Base-by-base conservation (phyloP, 2,797 vertebrate genomes). In the Amblyopsis hoosieri region DNA sequence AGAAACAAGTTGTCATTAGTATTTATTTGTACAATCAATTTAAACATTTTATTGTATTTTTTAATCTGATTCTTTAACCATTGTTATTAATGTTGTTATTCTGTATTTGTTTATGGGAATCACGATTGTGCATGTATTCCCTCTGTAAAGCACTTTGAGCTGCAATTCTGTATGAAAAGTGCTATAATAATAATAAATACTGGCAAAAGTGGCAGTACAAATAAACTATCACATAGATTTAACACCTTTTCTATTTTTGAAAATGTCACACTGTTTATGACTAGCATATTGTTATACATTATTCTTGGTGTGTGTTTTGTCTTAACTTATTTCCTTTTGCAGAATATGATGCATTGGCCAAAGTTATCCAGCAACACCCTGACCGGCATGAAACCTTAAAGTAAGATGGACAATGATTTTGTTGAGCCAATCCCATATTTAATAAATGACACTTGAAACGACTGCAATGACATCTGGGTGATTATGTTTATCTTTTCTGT, bases 321-420 rank as follows among this genome's bases (percentile, higher is more conserved):
- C 7, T 12, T 10, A 19, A 17, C 17, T 10, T 64, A 1, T 64
- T 8, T 42, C 5, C 4, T 72, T 54, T 91, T 91, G 72, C 85
- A 98, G 98, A 99, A 81, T 99, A 99, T 62, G 98, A 99, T 75
- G 96, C 96, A 53, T 91, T 99, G 83, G 98, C 98, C 60, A 99
- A 97, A 90, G 95, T 99, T 57, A 99, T 99, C 77, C 95, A 99
- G 75, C 96, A 97, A 72, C 97, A 99, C 75, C 98, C 98, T 69
- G 96, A 99, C 84, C 93, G 97, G 53, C 97, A 99, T 60, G 95
- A 98, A 88, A 99, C 98, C 3, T 56, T 99, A 56, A 95, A 98
- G 98, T 99, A 90, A 94, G 95, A 94, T 57, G 47, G n/a, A 48
- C 47, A 4, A n/a, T n/a, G 1, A 48, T n/a, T 48, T 12, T n/a